These are phyloP conservation scores for Melanerpes formicivorus DNA, from an alignment of 2,113 vertebrate species.

Conservation along the genomic window DNA sequence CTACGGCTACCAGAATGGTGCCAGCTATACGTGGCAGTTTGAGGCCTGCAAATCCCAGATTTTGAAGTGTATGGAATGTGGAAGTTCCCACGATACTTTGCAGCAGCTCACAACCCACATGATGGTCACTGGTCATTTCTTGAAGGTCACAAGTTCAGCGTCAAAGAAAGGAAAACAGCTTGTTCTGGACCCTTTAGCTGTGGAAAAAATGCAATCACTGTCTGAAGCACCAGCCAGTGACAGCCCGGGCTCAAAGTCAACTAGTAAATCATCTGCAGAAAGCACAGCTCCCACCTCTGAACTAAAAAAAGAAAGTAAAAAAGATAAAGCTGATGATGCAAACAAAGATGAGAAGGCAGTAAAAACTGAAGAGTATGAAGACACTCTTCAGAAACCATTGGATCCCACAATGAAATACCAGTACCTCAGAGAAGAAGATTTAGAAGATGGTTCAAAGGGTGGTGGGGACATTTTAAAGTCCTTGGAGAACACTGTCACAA, in stretches of 20 bases:
- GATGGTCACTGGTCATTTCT: slow-evolving; percentile 99
- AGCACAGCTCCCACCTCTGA: slow-evolving; percentile 76
- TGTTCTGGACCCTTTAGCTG: slow-evolving; percentile 90
- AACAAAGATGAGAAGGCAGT: slow-evolving; percentile 77
- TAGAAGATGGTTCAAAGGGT: slow-evolving; percentile 91
- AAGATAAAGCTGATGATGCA: slow-evolving; percentile 77
- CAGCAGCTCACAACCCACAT: slow-evolving; percentile 98
- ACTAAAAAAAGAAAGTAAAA: slow-evolving; percentile 82
- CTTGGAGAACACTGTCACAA: slow-evolving; percentile 91
- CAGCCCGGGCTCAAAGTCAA: slow-evolving; percentile 74
- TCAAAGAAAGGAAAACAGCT: slow-evolving; percentile 98
- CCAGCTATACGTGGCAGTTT: slow-evolving; percentile 99
- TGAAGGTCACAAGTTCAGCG: slow-evolving; percentile 97
- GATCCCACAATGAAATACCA: slow-evolving; percentile 91
- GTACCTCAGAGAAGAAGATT: slow-evolving; percentile 94
- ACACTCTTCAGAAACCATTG: slow-evolving; percentile 83
- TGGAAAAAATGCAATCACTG: slow-evolving; percentile 94
- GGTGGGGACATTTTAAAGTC: slow-evolving; percentile 98
- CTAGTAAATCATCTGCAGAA: slow-evolving; percentile 81
- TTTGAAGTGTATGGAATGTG: slow-evolving; percentile 98
- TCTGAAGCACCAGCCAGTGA: slow-evolving; percentile 83
- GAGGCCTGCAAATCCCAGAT: slow-evolving; percentile 99
- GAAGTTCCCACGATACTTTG: slow-evolving; percentile 95
- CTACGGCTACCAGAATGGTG: slow-evolving; percentile 96
- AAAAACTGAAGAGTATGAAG: slow-evolving; percentile 87